Evolutionary conservation across 1,140 invertebrate species (phyloP), one percentile per base, ranked within the genome.

Genomic region (Ceratoteleas bidentatus): DNA sequence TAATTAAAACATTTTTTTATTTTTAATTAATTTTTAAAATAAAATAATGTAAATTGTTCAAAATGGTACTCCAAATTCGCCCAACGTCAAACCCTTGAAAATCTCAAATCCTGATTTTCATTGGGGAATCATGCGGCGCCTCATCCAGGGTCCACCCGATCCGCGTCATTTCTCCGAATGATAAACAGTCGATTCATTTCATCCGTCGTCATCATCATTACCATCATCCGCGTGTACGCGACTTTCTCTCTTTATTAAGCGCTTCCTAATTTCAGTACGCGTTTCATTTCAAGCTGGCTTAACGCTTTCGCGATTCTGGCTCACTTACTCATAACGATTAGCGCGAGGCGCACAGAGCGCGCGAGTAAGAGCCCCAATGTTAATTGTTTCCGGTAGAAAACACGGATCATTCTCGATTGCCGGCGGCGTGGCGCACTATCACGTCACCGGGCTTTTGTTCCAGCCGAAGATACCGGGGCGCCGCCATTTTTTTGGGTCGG

Each of bases 351-450:
- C 66, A 73, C 61, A 76, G 70, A 78, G 74, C 58, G 73, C 65
- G 78, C 43, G 61, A 79, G 70, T 81, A 76, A 81, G 66, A 84
- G 73, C 52, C 24, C 62, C 52, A 75, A 61, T 83, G 83, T 82
- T 87, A 87, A 87, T 87, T 86, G 84, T 81, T 87, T 87, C 86
- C 86, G 83, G 79, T 85, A 84, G 85, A 85, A 87, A 87, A 85
- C 83, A 64, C 47, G 60, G 65, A 79, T 79, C 72, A 78, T 74
- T 84, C 69, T 81, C 64, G 82, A 81, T 77, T 50, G 68, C 68
- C 45, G 52, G 7, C 54, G 38, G 62, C 52, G 7, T 58, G 38
- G 62, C 49, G 56, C 50, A 14, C 70, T 84, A 70, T 15, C 56
- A 33, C 45, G 54, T 58, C 70, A 56, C 52, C 43, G 8, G 45